Base-by-base conservation (phyloP, 1,140 invertebrate genomes). In the Tetraneura akinire region DNA sequence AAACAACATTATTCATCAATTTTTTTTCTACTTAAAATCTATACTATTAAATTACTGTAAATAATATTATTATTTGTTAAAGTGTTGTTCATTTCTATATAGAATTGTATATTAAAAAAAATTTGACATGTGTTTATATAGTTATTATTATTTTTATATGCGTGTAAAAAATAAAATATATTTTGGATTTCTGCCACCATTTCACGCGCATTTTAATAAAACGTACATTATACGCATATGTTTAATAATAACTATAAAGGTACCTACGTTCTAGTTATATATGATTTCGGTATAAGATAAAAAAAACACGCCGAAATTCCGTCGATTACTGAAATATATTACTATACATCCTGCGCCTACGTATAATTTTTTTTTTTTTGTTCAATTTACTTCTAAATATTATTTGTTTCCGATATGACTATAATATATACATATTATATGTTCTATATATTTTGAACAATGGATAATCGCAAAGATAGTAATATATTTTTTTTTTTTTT, bases 211-310 rank as follows among this genome's bases (percentile, higher is more conserved):
- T 51, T 71, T 51, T 37, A 4, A 37, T 37, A 37, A n/a, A 37
- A 4, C 32, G 8, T 37, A 71, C 47, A 29, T 37, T 4, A n/a
- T 4, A 4, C 32, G 8, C 8, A 71, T 26, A 29, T 23, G 68
- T 51, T 71, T 71, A 71, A 71, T 71, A 51, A 71, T 71, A 71
- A 71, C 68, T n/a, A n/a, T n/a, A n/a, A n/a, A n/a, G n/a, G n/a
- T n/a, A n/a, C n/a, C n/a, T n/a, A n/a, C 29, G 45, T 29, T 8
- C 68, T 11, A 71, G 42, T 71, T 29, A 9, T 8, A 21, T 68
- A 68, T 2, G 16, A 70, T 21, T 47, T 18, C 23, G 8, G 6
- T 9, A 18, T 14, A 47, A 32, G 5, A 71, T 68, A 47, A 8
- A 4, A 8, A 37, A 18, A 71, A 71, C 68, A 29, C n/a, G n/a